Evolutionary conservation across 2,888 invertebrate genomes (phyloP).

Genomic region (Pogonocherus hispidulus): DNA sequence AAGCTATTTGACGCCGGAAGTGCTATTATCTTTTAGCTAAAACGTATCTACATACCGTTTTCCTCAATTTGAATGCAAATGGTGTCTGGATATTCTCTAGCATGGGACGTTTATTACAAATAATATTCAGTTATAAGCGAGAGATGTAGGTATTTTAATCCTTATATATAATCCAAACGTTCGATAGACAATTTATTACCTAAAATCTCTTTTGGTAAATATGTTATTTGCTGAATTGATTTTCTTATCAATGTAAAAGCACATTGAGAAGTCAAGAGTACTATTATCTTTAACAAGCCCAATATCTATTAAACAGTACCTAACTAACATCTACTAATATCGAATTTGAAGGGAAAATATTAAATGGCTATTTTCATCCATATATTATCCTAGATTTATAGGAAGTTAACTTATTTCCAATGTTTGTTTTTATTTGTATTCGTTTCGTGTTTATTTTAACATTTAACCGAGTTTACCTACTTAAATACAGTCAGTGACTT

Average conservation of each 20-base stretch:
- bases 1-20: constrained; percentile 26
- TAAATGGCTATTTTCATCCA: too few relatives aligned
- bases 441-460: too few relatives aligned
- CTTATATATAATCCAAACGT: constrained; percentile 12
- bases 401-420: too few relatives aligned
- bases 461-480: too few relatives aligned
- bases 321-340: too few relatives aligned
- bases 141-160: constrained; percentile 10
- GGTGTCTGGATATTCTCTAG: constrained; percentile 21
- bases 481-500: too few relatives aligned
- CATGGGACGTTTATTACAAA: constrained; percentile 10
- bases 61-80: constrained; percentile 26
- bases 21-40: constrained; percentile 30
- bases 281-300: too few relatives aligned
- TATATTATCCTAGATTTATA: too few relatives aligned
- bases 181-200: constrained; percentile 9
- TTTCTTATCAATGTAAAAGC: neutral
- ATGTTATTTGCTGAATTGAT: neutral
- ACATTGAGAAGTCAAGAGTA: too few relatives aligned
- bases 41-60: constrained; percentile 30
- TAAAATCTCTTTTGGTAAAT: neutral
- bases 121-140: constrained; percentile 19
- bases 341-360: too few relatives aligned
- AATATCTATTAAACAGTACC: too few relatives aligned
- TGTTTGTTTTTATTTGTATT: too few relatives aligned